A percentile compares a stretch with the other conserved stretches of the same genome.
Evolutionary conservation across 1,140 invertebrate species (phyloP).

Genomic region (Fopius arisanus): DNA sequence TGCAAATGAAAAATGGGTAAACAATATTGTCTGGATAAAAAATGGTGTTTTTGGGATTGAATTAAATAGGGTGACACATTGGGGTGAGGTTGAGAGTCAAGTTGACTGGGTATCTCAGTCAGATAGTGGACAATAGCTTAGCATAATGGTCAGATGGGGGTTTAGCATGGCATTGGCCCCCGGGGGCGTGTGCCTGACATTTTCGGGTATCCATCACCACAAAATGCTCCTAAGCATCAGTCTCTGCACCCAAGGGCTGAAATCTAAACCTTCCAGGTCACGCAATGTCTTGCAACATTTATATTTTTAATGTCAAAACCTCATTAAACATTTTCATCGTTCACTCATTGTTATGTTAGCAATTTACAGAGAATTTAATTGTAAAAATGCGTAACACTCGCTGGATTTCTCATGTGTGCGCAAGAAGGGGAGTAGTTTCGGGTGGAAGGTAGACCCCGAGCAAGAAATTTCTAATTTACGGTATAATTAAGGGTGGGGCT

Average conservation of each 20-base stretch:
- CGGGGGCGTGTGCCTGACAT: conserved; percentile 55
- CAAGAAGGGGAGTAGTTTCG: conserved; percentile 14
- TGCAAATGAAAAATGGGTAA: neutral
- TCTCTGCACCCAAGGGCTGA: neutral
- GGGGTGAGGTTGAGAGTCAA: neutral
- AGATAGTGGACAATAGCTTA: conserved; percentile 62
- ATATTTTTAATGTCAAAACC: too few species aligned
- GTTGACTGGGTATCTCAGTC: conserved; percentile 52
- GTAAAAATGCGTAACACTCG: neutral
- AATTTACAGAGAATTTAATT: neutral
- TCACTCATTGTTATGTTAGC: neutral
- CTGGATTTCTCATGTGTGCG: neutral
- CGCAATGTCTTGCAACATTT: neutral
- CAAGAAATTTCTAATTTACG: conserved; percentile 43
- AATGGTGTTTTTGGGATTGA: conserved; percentile 5
- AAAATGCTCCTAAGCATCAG: neutral
- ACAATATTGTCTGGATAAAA: neutral
- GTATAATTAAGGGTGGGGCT: conserved; percentile 39
- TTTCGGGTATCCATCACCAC: conserved; percentile 59
- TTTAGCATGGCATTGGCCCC: conserved; percentile 48
- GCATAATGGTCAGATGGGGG: conserved; percentile 56
- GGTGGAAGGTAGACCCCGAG: neutral
- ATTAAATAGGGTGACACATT: conserved; percentile 1
- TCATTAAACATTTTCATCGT: neutral
- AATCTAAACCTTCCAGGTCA: neutral